These are phyloP conservation scores for Protonibea diacanthus DNA, from an alignment of 2,797 vertebrate species.

Conservation along the genomic window DNA sequence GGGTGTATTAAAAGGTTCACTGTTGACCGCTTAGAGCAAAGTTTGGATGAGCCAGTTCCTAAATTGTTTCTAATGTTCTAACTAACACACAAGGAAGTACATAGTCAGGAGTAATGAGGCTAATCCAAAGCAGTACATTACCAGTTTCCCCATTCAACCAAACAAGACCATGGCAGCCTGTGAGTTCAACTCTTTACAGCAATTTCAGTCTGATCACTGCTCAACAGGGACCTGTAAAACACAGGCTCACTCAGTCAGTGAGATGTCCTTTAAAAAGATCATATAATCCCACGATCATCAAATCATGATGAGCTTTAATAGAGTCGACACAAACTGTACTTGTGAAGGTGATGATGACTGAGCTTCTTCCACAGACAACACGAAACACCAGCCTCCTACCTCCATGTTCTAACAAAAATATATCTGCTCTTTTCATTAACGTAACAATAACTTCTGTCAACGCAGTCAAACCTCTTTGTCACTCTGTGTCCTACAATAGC, in stretches of 20 bases:
- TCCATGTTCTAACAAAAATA: background rate
- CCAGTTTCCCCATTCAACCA: background rate
- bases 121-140: background rate
- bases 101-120: background rate
- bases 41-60: background rate
- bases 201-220: background rate
- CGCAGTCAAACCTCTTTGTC: conserved; percentile 35
- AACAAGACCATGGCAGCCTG: background rate
- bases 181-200: background rate
- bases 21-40: background rate
- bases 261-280: background rate
- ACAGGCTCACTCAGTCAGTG: background rate
- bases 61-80: background rate
- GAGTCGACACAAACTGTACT: background rate
- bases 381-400: background rate
- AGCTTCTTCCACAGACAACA: background rate
- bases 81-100: background rate
- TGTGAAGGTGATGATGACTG: background rate
- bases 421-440: conserved; percentile 14
- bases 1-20: background rate
- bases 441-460: conserved; percentile 34
- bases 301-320: background rate
- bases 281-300: background rate
- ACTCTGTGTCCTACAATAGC: conserved; percentile 10
- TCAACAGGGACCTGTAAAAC: background rate